phyloP scores from a whole-genome alignment of 1,140 invertebrate genomes.

The Drosophila ironensis region DNA sequence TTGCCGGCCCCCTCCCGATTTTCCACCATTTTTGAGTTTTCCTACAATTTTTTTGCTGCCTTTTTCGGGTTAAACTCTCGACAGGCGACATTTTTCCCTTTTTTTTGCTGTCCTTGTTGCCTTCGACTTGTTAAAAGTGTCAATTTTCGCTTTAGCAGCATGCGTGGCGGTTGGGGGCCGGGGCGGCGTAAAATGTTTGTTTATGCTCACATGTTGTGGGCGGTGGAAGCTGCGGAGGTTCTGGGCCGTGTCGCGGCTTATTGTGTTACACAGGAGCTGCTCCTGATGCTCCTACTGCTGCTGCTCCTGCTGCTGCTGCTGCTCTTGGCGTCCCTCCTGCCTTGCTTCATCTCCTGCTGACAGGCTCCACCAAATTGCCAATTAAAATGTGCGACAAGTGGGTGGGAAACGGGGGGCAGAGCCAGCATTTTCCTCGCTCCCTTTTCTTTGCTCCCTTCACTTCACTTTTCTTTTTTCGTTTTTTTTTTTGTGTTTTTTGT shows the following conservation, averaged over 20 bases:
- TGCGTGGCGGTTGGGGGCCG: neutral
- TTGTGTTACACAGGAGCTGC: constrained; percentile 59
- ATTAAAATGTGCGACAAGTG: constrained; percentile 72
- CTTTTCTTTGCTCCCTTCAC: neutral
- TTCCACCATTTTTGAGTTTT: constrained; percentile 21
- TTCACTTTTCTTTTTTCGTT: constrained; percentile 1
- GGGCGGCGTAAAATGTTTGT: constrained; percentile 50
- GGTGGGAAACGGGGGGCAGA: constrained; percentile 27
- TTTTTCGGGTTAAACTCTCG: constrained; percentile 66
- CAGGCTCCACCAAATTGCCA: constrained; percentile 73
- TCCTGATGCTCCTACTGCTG: constrained; percentile 15
- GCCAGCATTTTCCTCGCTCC: constrained; percentile 20
- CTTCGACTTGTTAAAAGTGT: constrained; percentile 74
- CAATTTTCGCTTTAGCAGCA: constrained; percentile 69
- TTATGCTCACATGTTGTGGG: constrained; percentile 54
- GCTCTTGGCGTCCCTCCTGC: neutral
- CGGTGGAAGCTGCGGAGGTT: constrained; percentile 3
- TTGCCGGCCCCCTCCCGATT: constrained; percentile 2
- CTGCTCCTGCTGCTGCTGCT: constrained; percentile 4
- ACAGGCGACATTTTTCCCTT: constrained; percentile 49
- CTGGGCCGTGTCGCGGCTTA: constrained; percentile 45
- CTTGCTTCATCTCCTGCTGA: constrained; percentile 33
- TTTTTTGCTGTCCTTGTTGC: too few species aligned
- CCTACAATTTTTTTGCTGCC: constrained; percentile 11
- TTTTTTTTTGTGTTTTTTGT: constrained; percentile 7